Base-by-base conservation (phyloP, 2,113 vertebrate genomes). In the Elephantulus edwardii region DNA sequence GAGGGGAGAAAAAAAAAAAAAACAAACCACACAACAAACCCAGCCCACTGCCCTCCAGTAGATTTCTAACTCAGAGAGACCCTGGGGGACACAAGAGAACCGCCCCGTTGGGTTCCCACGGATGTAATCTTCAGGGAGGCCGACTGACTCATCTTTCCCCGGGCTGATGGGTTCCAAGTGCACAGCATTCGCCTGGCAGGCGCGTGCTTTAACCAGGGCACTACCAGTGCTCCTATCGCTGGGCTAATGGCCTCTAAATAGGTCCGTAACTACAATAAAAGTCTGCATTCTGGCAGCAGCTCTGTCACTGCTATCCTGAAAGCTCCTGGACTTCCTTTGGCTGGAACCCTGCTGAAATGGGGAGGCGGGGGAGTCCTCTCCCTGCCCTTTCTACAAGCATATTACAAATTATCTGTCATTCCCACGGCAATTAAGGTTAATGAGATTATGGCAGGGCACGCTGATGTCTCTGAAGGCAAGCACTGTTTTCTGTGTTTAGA, bases 391-490 rank as follows among this genome's bases (percentile, higher is more conserved):
- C n/a, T 44, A 68, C 28, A 35, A 40, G 66, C 70, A 70, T 85
- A 77, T 79, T 79, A 88, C 86, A 83, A 75, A 40, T n/a, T 28
- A 48, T 4, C 17, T 56, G 91, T 86, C 50, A 30, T 13, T 48
- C 60, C 54, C 33, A 62, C 72, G 48, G 78, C 78, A 3, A 70
- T 48, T 12, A 75, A 92, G 42, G 86, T 38, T 22, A 84, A 83
- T 58, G 44, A 94, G 72, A 77, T 0, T 40, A 71, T 78, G 82
- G n/a, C 19, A 44, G 64, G 58, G 71, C 50, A 42, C 58, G 90
- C 80, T 54, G 87, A 75, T 42, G 64, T 79, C 50, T 70, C 58
- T 85, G 60, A 66, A 93, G 80, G 70, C 52, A 46, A 88, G 81
- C 20, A 52, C 50, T 84, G 30, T 5, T 64, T 71, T 66, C 11